These are phyloP conservation scores for Bombus cullumanus DNA, from an alignment of 1,140 invertebrate genomes.

Conservation along the genomic window DNA sequence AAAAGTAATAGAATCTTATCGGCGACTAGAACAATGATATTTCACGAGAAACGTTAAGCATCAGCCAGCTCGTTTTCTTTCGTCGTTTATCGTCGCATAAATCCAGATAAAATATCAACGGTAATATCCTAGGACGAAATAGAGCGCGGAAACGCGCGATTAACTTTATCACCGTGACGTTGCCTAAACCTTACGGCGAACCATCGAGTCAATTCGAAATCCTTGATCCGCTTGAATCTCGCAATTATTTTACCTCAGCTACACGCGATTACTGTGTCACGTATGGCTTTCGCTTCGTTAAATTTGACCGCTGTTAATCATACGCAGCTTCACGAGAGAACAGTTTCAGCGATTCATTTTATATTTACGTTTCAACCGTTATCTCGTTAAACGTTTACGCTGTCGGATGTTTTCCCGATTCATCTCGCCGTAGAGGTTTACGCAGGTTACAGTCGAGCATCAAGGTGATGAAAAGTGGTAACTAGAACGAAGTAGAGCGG, in stretches of 20 bases:
- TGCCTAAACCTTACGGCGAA: neutral
- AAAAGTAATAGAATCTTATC: slow-evolving; percentile 28
- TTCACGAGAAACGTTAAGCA: neutral
- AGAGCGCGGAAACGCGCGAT: neutral
- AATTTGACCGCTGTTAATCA: slow-evolving; percentile 44
- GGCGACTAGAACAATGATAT: neutral
- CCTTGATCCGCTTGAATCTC: slow-evolving; percentile 14
- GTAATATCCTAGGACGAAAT: neutral
- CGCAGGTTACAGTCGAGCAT: neutral
- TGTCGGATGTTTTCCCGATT: neutral
- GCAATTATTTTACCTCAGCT: slow-evolving; percentile 33
- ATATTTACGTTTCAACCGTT: neutral
- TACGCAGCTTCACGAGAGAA: neutral
- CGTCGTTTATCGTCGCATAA: neutral
- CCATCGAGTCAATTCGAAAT: slow-evolving; percentile 38
- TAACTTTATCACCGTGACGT: neutral
- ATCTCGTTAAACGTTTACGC: slow-evolving; percentile 38
- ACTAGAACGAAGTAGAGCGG: neutral
- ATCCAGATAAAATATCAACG: neutral
- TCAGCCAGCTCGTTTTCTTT: neutral
- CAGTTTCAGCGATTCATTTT: neutral
- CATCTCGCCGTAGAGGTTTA: neutral
- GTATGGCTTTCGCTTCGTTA: slow-evolving; percentile 42
- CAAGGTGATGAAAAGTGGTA: slow-evolving; percentile 10
- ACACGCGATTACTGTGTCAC: slow-evolving; percentile 45